Conservation (phyloP, 37 sponge, comb jelly and placozoan species). For the Agelas oroides region DNA sequence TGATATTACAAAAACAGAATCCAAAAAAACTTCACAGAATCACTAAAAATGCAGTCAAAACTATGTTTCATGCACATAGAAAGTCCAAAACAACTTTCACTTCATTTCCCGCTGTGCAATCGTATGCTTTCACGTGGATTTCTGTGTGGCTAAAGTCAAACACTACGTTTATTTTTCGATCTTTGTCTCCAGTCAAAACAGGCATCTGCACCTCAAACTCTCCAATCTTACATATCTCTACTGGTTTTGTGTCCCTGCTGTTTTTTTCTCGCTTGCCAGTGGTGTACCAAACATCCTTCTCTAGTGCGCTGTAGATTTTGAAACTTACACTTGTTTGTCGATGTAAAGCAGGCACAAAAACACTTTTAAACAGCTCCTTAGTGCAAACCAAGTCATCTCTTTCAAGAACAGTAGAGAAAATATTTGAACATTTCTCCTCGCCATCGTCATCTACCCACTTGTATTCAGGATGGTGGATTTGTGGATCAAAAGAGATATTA, state of each 20-base stretch:
- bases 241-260: too few relatives aligned
- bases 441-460: not conserved
- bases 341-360: not conserved
- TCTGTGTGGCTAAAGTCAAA: conserved; percentile 57
- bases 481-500: not conserved
- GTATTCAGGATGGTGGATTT: not conserved
- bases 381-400: not conserved
- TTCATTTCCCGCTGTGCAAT: conserved; percentile 12
- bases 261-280: too few relatives aligned
- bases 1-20: too few relatives aligned
- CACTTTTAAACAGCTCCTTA: not conserved
- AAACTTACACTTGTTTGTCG: not conserved
- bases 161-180: conserved; percentile 11
- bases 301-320: not conserved
- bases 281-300: not conserved
- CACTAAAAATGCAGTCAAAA: too few relatives aligned
- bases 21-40: too few relatives aligned
- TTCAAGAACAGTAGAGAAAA: conserved; percentile 8
- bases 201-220: conserved; percentile 21
- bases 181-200: conserved; percentile 2
- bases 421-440: not conserved
- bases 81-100: conserved; percentile 34
- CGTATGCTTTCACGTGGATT: conserved; percentile 40
- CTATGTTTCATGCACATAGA: too few relatives aligned
- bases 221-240: not conserved